Conservation (phyloP, 2,113 vertebrate species). For the Dicerorhinus sumatrensis region DNA sequence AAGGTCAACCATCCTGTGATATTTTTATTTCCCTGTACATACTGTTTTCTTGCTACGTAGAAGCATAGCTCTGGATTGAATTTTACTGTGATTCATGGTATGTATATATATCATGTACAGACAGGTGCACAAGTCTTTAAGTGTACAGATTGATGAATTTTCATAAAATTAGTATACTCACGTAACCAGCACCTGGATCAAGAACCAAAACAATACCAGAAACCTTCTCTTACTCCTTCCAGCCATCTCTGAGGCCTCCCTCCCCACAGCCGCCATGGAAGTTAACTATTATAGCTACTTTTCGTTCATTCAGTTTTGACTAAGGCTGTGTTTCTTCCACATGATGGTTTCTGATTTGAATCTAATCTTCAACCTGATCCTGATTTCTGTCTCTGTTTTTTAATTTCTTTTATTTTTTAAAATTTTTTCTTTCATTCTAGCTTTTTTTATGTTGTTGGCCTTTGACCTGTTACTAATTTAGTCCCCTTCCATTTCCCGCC, state of each 20-base stretch:
- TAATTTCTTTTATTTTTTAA: neutral
- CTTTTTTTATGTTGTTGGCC: neutral
- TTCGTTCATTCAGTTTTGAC: rapidly evolving
- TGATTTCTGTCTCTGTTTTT: neutral
- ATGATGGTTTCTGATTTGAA: neutral
- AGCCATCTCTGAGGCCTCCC: neutral
- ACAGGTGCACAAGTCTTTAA: neutral
- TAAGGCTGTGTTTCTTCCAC: neutral
- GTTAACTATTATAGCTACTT: rapidly evolving
- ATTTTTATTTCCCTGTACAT: neutral
- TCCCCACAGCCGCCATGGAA: rapidly evolving
- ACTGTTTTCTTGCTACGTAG: neutral
- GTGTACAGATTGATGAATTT: neutral
- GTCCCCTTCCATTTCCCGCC: rapidly evolving
- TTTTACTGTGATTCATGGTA: neutral
- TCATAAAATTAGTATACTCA: neutral
- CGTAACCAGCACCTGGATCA: neutral
- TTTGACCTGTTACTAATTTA: neutral
- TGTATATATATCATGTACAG: neutral
- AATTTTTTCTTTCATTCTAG: neutral
- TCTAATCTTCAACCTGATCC: neutral
- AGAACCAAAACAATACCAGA: neutral
- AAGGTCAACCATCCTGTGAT: neutral
- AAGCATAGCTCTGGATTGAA: neutral
- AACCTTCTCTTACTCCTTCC: too few relatives aligned